These are phyloP conservation scores for Hepsetus odoe DNA, from an alignment of 2,113 vertebrate species.

Conservation along the genomic window DNA sequence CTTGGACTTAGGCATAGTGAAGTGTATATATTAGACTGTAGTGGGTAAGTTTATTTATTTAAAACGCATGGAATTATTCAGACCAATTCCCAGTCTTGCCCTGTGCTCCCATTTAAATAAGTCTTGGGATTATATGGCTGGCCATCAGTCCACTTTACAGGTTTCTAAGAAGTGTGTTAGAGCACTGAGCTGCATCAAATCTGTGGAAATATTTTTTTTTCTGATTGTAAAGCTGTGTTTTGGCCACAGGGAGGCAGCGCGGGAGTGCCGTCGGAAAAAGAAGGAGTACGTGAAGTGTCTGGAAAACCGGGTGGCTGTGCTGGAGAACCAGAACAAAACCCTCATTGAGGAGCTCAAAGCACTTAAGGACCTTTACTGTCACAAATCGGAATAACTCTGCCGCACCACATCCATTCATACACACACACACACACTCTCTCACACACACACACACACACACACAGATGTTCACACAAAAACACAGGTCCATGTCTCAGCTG, in stretches of 20 bases:
- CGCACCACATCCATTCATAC: neutral
- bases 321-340: slow-evolving; percentile 99
- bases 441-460: neutral
- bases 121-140: neutral
- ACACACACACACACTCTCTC: neutral
- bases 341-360: slow-evolving; percentile 99
- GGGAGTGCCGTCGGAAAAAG: slow-evolving; percentile 98
- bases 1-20: neutral
- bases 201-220: neutral
- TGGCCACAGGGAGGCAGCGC: slow-evolving; percentile 89
- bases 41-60: neutral
- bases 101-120: neutral
- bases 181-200: neutral
- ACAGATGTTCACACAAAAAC: slow-evolving; percentile 4
- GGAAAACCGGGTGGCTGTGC: slow-evolving; percentile 97
- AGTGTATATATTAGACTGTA: neutral
- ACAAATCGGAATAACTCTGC: slow-evolving; percentile 94
- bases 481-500: slow-evolving; percentile 45
- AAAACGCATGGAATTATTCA: neutral
- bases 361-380: slow-evolving; percentile 99
- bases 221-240: slow-evolving; percentile 32
- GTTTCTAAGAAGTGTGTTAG: no score
- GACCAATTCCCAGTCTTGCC: neutral
- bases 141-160: neutral
- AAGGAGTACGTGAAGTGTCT: slow-evolving; percentile 99